These are phyloP conservation scores for Progne subis DNA, from an alignment of 2,113 vertebrate genomes.

Conservation along the genomic window DNA sequence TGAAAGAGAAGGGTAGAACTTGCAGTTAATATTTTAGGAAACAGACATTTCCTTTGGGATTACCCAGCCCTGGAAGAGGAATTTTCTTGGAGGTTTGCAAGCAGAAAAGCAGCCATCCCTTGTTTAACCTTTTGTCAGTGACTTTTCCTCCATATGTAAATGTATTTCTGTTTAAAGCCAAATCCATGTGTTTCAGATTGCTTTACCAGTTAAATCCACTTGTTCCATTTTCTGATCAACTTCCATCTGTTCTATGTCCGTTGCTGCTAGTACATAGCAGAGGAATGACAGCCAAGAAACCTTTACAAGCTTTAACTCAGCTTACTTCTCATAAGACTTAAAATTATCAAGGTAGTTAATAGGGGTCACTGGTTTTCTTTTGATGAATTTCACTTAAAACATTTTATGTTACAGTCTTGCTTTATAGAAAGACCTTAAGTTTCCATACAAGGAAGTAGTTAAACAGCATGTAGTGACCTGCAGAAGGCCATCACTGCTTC, in stretches of 20 bases:
- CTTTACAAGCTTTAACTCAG: not conserved
- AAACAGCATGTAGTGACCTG: not conserved
- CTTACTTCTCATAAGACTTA: not conserved
- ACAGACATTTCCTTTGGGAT: not conserved
- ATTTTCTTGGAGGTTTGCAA: not conserved
- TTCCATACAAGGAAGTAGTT: not conserved
- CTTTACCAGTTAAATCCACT: not conserved
- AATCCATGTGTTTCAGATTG: not conserved
- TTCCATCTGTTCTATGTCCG: not conserved
- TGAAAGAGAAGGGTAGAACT: not conserved
- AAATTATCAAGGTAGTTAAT: not conserved
- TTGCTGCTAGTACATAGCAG: not conserved
- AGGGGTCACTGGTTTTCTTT: not conserved
- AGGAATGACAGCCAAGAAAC: not conserved
- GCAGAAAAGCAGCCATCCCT: not conserved
- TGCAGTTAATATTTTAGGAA: conserved; percentile 5
- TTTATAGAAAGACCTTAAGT: not conserved
- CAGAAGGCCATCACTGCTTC: not conserved
- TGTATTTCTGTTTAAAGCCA: not conserved
- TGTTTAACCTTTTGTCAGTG: not conserved
- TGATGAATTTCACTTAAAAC: not conserved
- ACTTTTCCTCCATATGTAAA: not conserved
- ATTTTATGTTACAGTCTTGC: not conserved
- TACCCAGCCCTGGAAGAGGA: not conserved
- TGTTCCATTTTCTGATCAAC: not conserved